Evolutionary conservation across 1,140 invertebrate genomes (phyloP).

Genomic region (Trachelipus rathkii): DNA sequence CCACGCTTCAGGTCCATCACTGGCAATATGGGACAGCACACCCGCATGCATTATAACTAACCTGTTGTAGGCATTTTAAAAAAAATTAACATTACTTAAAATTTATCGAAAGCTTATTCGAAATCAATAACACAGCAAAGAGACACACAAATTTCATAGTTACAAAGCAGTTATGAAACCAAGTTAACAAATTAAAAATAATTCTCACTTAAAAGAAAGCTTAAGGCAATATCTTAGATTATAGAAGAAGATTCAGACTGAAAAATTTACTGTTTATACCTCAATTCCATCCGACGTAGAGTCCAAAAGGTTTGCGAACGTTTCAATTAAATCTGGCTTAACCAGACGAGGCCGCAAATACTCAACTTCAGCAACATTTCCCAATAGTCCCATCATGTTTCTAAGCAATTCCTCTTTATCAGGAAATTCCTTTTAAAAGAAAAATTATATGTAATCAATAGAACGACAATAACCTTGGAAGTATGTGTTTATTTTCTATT

Average conservation of each 20-base stretch:
- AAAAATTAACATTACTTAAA: no score
- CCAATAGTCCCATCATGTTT: conserved; percentile 94
- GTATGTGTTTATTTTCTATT: background rate
- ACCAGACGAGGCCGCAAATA: conserved; percentile 77
- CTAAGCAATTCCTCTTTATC: conserved; percentile 80
- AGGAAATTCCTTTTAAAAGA: conserved; percentile 70
- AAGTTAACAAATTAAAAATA: no score
- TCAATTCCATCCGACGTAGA: conserved; percentile 90
- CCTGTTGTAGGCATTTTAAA: conserved; percentile 53
- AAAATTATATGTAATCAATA: conserved; percentile 28
- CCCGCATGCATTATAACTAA: conserved; percentile 96
- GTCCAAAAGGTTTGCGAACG: conserved; percentile 79
- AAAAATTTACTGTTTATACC: conserved; percentile 53
- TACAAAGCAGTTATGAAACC: no score
- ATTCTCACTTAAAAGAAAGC: no score
- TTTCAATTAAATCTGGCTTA: conserved; percentile 73
- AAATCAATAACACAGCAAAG: no score
- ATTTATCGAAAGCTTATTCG: no score
- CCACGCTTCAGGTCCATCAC: conserved; percentile 83
- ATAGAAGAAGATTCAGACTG: background rate
- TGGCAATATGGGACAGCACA: conserved; percentile 89
- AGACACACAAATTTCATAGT: no score
- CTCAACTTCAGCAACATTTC: conserved; percentile 93
- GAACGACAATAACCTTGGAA: background rate
- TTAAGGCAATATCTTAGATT: background rate